Conservation (phyloP, 2,113 vertebrate species). For the Nicator chloris region DNA sequence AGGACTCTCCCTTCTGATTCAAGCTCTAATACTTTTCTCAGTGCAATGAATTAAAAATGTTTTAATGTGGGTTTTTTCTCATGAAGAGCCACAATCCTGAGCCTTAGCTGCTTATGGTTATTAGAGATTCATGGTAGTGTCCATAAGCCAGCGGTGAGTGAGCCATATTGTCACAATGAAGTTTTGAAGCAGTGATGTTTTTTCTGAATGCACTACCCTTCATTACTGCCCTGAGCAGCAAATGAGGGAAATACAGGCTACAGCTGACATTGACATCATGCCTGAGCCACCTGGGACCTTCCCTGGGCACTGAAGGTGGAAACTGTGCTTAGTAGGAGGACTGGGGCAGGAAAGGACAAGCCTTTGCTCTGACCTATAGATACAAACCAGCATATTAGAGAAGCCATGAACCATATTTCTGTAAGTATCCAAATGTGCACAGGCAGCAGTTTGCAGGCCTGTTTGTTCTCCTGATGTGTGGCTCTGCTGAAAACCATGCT, state of each 20-base stretch:
- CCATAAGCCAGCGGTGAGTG: neutral
- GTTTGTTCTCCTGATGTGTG: neutral
- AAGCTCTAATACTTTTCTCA: neutral
- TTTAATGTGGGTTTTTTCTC: neutral
- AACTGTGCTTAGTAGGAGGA: neutral
- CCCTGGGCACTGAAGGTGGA: neutral
- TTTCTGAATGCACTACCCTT: neutral
- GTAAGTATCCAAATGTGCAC: neutral
- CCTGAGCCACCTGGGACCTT: neutral
- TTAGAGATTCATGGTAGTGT: neutral
- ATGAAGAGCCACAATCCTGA: neutral
- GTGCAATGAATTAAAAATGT: neutral
- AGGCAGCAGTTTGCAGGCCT: neutral
- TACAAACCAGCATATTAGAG: neutral
- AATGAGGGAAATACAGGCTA: neutral
- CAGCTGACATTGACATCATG: neutral
- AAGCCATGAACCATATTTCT: neutral
- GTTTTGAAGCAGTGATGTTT: neutral
- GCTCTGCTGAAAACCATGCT: neutral
- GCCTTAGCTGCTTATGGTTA: fast-evolving
- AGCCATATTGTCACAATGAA: neutral
- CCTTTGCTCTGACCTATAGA: neutral
- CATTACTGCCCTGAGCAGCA: neutral
- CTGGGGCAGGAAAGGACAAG: neutral
- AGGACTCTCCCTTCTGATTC: neutral